Evolutionary conservation across 1,140 invertebrate genomes (phyloP).

Genomic region (Drosophila nigromelanica): DNA sequence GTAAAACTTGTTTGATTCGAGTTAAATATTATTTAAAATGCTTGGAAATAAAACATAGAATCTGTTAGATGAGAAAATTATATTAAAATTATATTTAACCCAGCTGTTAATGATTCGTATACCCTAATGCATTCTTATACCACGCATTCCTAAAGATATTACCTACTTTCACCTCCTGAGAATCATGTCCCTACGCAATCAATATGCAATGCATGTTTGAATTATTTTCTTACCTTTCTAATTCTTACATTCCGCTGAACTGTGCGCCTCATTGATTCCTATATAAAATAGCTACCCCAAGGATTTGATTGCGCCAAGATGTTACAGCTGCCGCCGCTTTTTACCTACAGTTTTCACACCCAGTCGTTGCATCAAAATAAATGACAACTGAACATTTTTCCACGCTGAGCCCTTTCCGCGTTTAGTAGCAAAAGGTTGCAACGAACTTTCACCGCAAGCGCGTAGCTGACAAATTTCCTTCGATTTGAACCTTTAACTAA

Average conservation of each 20-base stretch:
- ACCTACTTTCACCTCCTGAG: not conserved
- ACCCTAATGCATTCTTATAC: too few species aligned
- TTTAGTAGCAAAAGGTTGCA: conserved; percentile 23
- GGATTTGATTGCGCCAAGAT: conserved; percentile 20
- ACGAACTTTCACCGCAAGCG: conserved; percentile 63
- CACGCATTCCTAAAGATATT: not conserved
- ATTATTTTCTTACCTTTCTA: conserved; percentile 11
- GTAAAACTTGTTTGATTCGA: not conserved
- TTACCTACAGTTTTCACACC: conserved; percentile 50
- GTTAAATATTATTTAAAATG: too few species aligned
- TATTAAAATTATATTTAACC: too few species aligned
- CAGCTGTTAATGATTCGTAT: too few species aligned
- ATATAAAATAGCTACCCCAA: conserved; percentile 25
- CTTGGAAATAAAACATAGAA: too few species aligned
- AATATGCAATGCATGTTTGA: conserved; percentile 22
- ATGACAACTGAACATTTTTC: conserved; percentile 42
- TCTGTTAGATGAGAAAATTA: too few species aligned
- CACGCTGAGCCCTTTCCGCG: conserved; percentile 19
- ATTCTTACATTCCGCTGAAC: conserved; percentile 9
- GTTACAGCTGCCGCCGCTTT: conserved; percentile 40
- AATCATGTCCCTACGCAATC: conserved; percentile 1
- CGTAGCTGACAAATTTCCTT: conserved; percentile 65
- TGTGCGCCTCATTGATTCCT: conserved; percentile 16
- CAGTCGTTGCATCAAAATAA: conserved; percentile 17
- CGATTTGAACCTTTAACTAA: conserved; percentile 43